These are phyloP conservation scores for Campylomormyrus tamandua DNA, from an alignment of 2,113 vertebrate genomes.

Conservation along the genomic window DNA sequence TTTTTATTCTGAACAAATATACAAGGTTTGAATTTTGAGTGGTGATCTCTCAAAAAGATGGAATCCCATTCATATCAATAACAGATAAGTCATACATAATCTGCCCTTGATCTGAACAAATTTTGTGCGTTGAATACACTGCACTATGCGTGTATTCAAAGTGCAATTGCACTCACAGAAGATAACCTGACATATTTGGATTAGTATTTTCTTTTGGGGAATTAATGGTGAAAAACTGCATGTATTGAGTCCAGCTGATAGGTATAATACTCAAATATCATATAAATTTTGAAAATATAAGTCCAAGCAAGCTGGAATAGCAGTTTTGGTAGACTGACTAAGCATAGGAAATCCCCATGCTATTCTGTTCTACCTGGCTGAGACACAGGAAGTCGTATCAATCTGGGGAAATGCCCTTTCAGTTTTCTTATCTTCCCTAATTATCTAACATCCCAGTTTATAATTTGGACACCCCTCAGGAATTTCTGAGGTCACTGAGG, in stretches of 20 bases:
- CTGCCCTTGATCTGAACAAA: not conserved
- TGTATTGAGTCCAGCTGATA: not conserved
- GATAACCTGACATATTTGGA: not conserved
- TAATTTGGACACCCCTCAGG: not conserved
- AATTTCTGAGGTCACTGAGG: not conserved
- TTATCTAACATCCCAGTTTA: conserved; percentile 29
- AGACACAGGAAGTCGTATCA: conserved; percentile 23
- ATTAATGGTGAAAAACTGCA: not conserved
- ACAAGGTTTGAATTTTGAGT: not conserved
- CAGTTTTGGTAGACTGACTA: not conserved
- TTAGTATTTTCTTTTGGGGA: not conserved
- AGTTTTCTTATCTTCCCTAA: conserved; percentile 28
- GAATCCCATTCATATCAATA: not conserved
- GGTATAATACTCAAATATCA: not conserved
- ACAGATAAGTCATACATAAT: not conserved
- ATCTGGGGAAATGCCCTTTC: conserved; percentile 24
- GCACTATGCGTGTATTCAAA: too few relatives aligned
- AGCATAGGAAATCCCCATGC: not conserved
- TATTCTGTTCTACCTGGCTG: conserved; percentile 20
- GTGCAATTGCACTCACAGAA: not conserved
- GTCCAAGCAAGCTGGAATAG: not conserved
- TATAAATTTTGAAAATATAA: not conserved
- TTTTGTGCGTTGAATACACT: not conserved
- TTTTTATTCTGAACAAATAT: not conserved
- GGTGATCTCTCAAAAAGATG: not conserved